Evolutionary conservation across 2,888 invertebrate genomes (phyloP).

Genomic region (Molorchus minor): DNA sequence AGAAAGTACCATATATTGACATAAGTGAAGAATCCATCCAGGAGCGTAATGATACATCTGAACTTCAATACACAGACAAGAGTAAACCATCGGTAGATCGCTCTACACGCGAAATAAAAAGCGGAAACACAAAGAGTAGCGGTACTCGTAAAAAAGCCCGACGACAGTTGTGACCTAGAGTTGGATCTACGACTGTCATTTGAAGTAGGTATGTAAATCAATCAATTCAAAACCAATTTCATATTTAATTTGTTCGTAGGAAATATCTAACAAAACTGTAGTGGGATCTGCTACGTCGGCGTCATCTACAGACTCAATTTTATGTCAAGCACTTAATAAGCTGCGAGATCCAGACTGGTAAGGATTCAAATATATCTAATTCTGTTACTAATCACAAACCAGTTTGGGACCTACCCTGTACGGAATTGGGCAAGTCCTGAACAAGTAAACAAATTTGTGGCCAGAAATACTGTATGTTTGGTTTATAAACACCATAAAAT

Average conservation of each 20-base stretch:
- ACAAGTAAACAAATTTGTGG: too few relatives aligned
- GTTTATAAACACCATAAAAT: too few relatives aligned
- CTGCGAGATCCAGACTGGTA: conserved; percentile 54
- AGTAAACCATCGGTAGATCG: background rate
- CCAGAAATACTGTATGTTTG: too few relatives aligned
- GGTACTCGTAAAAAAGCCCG: background rate
- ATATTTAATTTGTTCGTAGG: too few relatives aligned
- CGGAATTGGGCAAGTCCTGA: too few relatives aligned
- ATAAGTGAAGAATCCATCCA: conserved; percentile 38
- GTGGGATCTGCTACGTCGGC: conserved; percentile 31
- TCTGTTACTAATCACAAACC: too few relatives aligned
- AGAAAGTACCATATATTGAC: conserved; percentile 50
- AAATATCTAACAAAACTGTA: conserved; percentile 27
- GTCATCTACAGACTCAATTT: conserved; percentile 37
- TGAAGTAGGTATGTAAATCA: conserved; percentile 9
- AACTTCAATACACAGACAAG: conserved; percentile 4
- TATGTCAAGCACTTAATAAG: conserved; percentile 46
- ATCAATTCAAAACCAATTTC: too few relatives aligned
- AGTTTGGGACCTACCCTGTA: too few relatives aligned
- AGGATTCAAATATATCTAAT: too few relatives aligned
- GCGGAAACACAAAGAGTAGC: background rate
- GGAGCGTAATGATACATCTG: background rate
- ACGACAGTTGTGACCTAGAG: background rate
- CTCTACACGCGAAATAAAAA: background rate
- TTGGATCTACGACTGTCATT: conserved; percentile 8